Evolutionary conservation across 2,888 invertebrate species (phyloP).

Genomic region (Melipona bicolor): DNA sequence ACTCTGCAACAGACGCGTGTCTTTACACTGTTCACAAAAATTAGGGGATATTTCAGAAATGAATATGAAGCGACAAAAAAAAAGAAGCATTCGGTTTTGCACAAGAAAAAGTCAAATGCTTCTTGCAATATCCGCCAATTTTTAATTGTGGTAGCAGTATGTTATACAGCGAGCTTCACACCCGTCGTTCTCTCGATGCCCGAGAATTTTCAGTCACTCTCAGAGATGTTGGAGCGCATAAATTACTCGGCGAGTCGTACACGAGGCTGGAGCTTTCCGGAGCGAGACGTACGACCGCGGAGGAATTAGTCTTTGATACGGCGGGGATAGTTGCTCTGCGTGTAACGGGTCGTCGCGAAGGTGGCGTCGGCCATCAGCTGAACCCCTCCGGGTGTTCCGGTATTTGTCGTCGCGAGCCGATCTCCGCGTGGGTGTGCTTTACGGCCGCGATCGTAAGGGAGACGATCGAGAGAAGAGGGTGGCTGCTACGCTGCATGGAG

Average conservation of each 20-base stretch:
- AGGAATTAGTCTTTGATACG: slow-evolving; percentile 54
- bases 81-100: too few species aligned
- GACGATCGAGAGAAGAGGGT: not conserved
- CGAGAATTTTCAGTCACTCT: not conserved
- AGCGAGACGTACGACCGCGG: slow-evolving; percentile 22
- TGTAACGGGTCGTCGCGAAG: slow-evolving; percentile 57
- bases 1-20: too few species aligned
- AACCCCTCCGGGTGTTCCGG: slow-evolving; percentile 67
- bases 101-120: too few species aligned
- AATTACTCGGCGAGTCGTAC: slow-evolving; percentile 28
- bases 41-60: too few species aligned
- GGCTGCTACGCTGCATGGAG: not conserved
- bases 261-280: slow-evolving; percentile 26
- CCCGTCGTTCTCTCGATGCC: not conserved
- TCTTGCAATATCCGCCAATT: too few species aligned
- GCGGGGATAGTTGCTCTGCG: slow-evolving; percentile 47
- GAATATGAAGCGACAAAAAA: too few species aligned
- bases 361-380: slow-evolving; percentile 55
- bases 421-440: slow-evolving; percentile 75
- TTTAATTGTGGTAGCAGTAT: too few species aligned
- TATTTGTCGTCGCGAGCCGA: slow-evolving; percentile 64
- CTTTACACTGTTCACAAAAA: too few species aligned
- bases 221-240: slow-evolving; percentile 13
- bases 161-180: too few species aligned
- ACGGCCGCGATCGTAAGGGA: slow-evolving; percentile 50